A percentile compares a stretch with the other conserved stretches of the same genome.
Evolutionary conservation across 2,797 vertebrate species (phyloP).

Genomic region (Enteromius thamalakanensis): DNA sequence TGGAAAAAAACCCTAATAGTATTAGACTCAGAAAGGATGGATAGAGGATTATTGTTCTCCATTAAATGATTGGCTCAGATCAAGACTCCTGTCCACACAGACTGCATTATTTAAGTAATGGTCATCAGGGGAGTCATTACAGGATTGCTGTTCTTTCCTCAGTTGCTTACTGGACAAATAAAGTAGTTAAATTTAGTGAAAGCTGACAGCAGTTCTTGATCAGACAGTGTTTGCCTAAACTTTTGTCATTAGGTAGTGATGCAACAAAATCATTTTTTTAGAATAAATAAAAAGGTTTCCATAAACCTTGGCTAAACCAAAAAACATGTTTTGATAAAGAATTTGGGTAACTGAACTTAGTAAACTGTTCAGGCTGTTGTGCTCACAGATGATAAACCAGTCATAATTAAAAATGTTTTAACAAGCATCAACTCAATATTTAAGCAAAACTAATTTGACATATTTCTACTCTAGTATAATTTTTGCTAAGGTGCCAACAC

Average conservation of each 20-base stretch:
- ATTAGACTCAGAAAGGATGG: conserved; percentile 27
- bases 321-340: background rate
- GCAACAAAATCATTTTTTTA: background rate
- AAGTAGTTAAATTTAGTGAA: conserved; percentile 19
- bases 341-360: background rate
- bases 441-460: background rate
- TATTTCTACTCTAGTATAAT: background rate
- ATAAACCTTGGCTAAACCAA: background rate
- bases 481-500: background rate
- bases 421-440: background rate
- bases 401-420: background rate
- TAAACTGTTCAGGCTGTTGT: background rate
- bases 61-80: conserved; percentile 69
- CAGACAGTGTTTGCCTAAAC: background rate
- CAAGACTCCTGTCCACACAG: conserved; percentile 57
- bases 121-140: conserved; percentile 63
- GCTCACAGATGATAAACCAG: background rate
- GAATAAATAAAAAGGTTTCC: background rate
- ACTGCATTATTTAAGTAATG: conserved; percentile 61
- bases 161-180: conserved; percentile 26
- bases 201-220: background rate
- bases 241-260: background rate
- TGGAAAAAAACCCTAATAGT: background rate
- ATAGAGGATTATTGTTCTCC: conserved; percentile 62
- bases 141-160: conserved; percentile 52